phyloP scores from a whole-genome alignment of 2,888 invertebrate genomes.

The Ctena decussata region DNA sequence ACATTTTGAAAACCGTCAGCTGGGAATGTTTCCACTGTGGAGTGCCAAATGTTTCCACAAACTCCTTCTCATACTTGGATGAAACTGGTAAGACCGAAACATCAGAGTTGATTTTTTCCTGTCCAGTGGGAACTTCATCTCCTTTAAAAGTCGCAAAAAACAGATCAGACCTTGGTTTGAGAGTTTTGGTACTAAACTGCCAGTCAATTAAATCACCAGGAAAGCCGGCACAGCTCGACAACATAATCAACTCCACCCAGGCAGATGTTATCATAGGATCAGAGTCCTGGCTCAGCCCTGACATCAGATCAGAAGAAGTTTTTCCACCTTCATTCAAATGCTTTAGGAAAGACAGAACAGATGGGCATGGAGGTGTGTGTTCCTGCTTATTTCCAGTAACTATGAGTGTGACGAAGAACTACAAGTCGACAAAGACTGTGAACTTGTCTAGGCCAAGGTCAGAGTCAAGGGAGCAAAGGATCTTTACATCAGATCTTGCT shows the following conservation, averaged over 20 bases:
- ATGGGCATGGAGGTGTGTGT: too few relatives aligned
- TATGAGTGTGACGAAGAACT: too few relatives aligned
- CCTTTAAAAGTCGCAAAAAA: not conserved
- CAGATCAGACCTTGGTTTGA: not conserved
- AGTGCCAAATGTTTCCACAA: not conserved
- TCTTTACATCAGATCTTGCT: not conserved
- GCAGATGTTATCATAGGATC: too few relatives aligned
- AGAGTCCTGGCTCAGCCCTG: too few relatives aligned
- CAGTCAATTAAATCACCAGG: not conserved
- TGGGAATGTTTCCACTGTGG: constrained; percentile 2
- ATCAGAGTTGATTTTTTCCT: not conserved
- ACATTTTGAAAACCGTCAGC: not conserved
- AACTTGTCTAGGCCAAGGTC: too few relatives aligned
- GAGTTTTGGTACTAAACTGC: not conserved
- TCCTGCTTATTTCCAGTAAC: too few relatives aligned
- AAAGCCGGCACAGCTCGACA: not conserved
- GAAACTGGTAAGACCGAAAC: not conserved
- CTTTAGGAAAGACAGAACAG: too few relatives aligned
- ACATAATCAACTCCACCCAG: too few relatives aligned
- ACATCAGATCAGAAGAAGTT: too few relatives aligned
- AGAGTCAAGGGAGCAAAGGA: not conserved
- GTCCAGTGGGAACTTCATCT: constrained; percentile 7
- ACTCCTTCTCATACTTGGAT: not conserved
- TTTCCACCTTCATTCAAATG: too few relatives aligned
- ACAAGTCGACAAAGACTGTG: too few relatives aligned